A percentile compares a stretch with the other conserved stretches of the same genome.
Evolutionary conservation across 2,888 invertebrate genomes (phyloP).

Genomic region (Pachycephus smyrnensis): DNA sequence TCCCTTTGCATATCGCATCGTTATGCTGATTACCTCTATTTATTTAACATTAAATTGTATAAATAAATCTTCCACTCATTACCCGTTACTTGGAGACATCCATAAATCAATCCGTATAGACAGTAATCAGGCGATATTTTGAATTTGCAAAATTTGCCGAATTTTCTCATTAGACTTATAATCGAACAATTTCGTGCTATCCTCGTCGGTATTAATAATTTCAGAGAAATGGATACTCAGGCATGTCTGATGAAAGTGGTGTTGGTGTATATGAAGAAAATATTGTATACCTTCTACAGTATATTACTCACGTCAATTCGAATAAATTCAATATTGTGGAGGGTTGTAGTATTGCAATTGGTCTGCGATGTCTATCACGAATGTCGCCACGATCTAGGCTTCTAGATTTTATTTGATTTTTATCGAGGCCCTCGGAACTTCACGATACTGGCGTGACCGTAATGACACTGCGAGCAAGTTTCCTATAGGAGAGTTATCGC

Average conservation of each 20-base stretch:
- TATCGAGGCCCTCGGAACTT: constrained; percentile 29
- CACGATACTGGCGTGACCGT: neutral
- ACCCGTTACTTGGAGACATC: neutral
- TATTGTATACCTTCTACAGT: neutral
- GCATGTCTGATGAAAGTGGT: neutral
- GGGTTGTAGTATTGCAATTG: constrained; percentile 35
- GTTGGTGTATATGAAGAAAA: neutral
- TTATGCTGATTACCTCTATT: constrained; percentile 37
- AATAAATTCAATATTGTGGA: constrained; percentile 16
- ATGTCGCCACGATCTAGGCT: constrained; percentile 17
- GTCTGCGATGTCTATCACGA: constrained; percentile 33
- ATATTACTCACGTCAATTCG: neutral
- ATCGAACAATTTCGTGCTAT: neutral
- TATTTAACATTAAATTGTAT: constrained; percentile 32
- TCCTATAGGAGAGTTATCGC: neutral
- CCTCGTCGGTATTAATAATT: neutral
- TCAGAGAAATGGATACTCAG: neutral
- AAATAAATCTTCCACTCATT: constrained; percentile 22
- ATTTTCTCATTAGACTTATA: neutral
- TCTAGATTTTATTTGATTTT: constrained; percentile 47
- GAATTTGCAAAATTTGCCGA: neutral
- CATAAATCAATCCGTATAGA: neutral
- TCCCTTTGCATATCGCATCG: constrained; percentile 18
- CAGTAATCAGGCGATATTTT: neutral
- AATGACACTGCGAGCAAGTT: neutral